phyloP scores from a whole-genome alignment of 2,888 invertebrate species.

The Vandiemenella viatica region DNA sequence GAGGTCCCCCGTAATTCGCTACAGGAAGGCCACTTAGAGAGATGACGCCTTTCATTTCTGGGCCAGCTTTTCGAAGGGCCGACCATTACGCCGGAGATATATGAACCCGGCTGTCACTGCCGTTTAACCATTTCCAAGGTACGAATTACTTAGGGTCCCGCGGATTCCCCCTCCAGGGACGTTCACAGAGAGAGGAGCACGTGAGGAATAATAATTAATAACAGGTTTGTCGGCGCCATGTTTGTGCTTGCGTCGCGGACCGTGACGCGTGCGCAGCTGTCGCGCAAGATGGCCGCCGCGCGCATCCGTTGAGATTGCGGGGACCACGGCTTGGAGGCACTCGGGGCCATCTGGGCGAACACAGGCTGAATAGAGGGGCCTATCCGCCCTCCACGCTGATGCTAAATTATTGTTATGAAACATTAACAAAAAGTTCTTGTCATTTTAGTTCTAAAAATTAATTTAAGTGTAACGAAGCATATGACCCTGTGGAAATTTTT shows the following conservation, averaged over 20 bases:
- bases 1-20: not conserved
- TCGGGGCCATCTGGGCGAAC: not conserved
- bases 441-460: too few species aligned
- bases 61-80: too few species aligned
- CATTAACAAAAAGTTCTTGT: too few species aligned
- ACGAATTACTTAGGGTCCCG: not conserved
- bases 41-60: not conserved
- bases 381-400: too few species aligned
- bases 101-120: not conserved
- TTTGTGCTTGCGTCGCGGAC: conserved; percentile 5
- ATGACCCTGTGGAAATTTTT: too few species aligned
- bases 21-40: not conserved
- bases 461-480: too few species aligned
- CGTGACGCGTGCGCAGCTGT: conserved; percentile 12
- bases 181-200: not conserved
- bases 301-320: not conserved
- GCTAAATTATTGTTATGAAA: too few species aligned
- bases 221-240: conserved; percentile 15
- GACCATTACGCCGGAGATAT: not conserved
- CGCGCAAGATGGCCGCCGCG: conserved; percentile 8
- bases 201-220: conserved; percentile 12
- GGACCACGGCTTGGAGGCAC: not conserved
- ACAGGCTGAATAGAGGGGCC: too few species aligned
- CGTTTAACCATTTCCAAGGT: not conserved
- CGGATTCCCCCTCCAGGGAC: not conserved